Base-by-base conservation (phyloP, 2,113 vertebrate species). In the Hemicordylus capensis region DNA sequence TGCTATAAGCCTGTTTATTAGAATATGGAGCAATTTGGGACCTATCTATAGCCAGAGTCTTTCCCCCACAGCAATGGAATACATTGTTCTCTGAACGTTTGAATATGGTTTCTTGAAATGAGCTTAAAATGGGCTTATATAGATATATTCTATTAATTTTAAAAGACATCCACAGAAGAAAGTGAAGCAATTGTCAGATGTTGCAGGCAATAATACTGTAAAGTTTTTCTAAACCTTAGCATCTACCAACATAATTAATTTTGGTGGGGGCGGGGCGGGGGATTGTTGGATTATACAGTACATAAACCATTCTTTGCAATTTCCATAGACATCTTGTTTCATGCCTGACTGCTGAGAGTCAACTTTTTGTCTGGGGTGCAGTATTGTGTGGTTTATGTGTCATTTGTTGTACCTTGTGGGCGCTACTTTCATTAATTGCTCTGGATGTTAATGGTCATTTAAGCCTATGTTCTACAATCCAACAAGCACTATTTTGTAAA, bases 401-500 rank as follows among this genome's bases (percentile, higher is more conserved):
- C 63, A 80, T 61, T 74, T 93, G 59, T 0, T 0, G 56, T 81
- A 86, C 56, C 44, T 84, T 78, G 64, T 84, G 51, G 66, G 67
- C 86, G 74, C 70, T 79, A 39, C 44, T 80, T 87, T 85, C 70
- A 86, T 89, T 91, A 87, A 93, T 88, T 83, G 88, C 79, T 83
- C 51, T 85, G 83, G 75, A 83, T 92, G 85, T 86, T 93, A 92
- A 89, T 59, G 85, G 88, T 86, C 89, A 86, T 88, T 91, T 90
- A 86, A 89, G 87, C 3, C 42, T 86, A 83, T 67, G 56, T 79
- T 89, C 51, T 85, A 48, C 58, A 87, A 90, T 89, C 54, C 83
- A 83, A 67, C 70, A 74, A 67, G 80, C 19, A 74, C 86, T 87
- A 80, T 81, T 93, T 90, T 86, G 79, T 85, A 92, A 93, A 92